Evolutionary conservation across 2,888 invertebrate genomes (phyloP).

Genomic region (Lasioglossum marginatum): DNA sequence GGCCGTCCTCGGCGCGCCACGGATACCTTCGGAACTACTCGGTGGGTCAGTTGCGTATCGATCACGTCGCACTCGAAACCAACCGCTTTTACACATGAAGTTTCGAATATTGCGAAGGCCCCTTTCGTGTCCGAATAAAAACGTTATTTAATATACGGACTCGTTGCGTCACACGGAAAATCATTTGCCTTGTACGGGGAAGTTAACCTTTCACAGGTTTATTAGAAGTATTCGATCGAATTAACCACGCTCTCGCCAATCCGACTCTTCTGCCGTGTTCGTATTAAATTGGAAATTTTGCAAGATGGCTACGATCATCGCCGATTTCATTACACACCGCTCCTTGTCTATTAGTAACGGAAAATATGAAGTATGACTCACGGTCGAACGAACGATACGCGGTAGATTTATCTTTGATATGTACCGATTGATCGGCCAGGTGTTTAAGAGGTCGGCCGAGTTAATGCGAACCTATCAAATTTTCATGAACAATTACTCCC

Average conservation of each 20-base stretch:
- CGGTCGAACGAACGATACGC: background rate
- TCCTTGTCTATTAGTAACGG: background rate
- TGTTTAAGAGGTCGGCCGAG: conserved; percentile 64
- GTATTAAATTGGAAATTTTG: conserved; percentile 1
- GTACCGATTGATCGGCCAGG: conserved; percentile 62
- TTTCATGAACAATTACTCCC: conserved; percentile 73
- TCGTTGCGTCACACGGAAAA: background rate
- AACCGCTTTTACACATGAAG: conserved; percentile 66
- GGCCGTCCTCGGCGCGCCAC: conserved; percentile 46
- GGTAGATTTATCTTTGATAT: conserved; percentile 28
- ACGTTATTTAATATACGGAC: conserved; percentile 23
- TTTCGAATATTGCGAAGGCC: conserved; percentile 36
- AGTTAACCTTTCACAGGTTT: background rate
- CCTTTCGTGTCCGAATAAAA: conserved; percentile 3
- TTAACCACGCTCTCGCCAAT: background rate
- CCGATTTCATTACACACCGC: background rate
- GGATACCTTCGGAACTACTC: conserved; percentile 48
- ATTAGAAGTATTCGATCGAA: background rate
- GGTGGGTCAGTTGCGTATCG: conserved; percentile 64
- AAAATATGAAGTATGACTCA: background rate
- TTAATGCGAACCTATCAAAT: conserved; percentile 65
- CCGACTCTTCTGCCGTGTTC: background rate
- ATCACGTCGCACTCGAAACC: conserved; percentile 64
- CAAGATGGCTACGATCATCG: conserved; percentile 30
- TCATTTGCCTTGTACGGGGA: background rate